phyloP scores from a whole-genome alignment of 2,888 invertebrate species.

The Aphrophora alni region DNA sequence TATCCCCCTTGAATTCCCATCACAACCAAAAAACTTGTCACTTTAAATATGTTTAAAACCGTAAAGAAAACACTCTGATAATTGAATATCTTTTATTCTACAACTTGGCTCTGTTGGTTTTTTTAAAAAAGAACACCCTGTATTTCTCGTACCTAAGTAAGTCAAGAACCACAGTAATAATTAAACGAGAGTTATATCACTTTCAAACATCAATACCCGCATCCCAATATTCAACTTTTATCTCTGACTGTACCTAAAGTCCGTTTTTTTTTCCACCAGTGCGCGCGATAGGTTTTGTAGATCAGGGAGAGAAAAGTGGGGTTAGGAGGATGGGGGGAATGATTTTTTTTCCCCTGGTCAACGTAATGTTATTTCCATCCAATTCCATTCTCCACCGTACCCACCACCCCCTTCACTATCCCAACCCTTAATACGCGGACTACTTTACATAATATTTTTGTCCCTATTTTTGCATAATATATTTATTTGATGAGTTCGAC shows the following conservation, averaged over 20 bases:
- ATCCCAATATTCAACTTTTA: no score
- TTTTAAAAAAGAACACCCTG: no score
- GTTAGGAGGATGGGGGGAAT: conserved; percentile 30
- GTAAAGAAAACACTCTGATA: no score
- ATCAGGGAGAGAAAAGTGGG: conserved; percentile 23
- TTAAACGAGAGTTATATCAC: no score
- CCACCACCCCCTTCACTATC: background rate
- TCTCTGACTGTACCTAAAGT: conserved; percentile 34
- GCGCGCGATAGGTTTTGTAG: conserved; percentile 41
- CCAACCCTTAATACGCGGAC: background rate
- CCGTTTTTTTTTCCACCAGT: conserved; percentile 37
- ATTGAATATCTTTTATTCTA: no score
- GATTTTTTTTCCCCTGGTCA: conserved; percentile 38
- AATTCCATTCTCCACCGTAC: conserved; percentile 37
- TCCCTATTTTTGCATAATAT: conserved; percentile 9
- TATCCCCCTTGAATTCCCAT: no score
- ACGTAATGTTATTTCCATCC: conserved; percentile 42
- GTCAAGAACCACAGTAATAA: no score
- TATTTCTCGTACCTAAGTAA: no score
- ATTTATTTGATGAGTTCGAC: conserved; percentile 9
- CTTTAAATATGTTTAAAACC: no score
- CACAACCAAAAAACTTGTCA: no score
- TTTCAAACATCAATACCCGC: no score
- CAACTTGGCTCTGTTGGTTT: no score
- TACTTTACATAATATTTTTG: conserved; percentile 39